phyloP scores from a whole-genome alignment of 2,888 invertebrate species.

The Leptinotarsa juncta region DNA sequence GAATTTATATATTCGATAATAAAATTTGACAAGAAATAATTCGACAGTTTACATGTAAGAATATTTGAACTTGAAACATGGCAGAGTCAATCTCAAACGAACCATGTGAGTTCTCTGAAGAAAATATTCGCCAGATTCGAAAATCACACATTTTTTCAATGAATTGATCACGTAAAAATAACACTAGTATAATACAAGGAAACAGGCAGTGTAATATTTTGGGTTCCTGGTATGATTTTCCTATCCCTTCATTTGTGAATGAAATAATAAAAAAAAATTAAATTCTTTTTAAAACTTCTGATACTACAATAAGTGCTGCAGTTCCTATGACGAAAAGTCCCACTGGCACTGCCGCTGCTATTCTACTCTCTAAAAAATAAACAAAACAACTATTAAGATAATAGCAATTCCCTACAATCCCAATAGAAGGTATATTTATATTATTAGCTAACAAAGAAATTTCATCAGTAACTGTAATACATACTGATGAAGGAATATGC shows the following conservation, averaged over 20 bases:
- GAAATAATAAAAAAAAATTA: neutral
- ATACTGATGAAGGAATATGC: too few relatives aligned
- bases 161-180: neutral
- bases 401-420: neutral
- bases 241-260: neutral
- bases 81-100: too few relatives aligned
- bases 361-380: constrained; percentile 29
- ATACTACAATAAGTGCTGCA: constrained; percentile 34
- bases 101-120: too few relatives aligned
- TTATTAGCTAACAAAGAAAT: too few relatives aligned
- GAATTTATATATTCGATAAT: too few relatives aligned
- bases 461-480: too few relatives aligned
- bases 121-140: too few relatives aligned
- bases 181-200: neutral
- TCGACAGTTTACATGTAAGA: too few relatives aligned
- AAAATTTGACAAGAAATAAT: too few relatives aligned
- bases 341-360: constrained; percentile 36
- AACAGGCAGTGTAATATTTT: neutral
- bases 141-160: too few relatives aligned
- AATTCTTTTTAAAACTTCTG: constrained; percentile 26
- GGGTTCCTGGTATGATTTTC: neutral
- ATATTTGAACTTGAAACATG: too few relatives aligned
- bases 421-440: too few relatives aligned
- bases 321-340: constrained; percentile 40
- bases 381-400: neutral